Evolutionary conservation across 2,888 invertebrate genomes (phyloP).

Genomic region (Hirtodrosophila histrioides): DNA sequence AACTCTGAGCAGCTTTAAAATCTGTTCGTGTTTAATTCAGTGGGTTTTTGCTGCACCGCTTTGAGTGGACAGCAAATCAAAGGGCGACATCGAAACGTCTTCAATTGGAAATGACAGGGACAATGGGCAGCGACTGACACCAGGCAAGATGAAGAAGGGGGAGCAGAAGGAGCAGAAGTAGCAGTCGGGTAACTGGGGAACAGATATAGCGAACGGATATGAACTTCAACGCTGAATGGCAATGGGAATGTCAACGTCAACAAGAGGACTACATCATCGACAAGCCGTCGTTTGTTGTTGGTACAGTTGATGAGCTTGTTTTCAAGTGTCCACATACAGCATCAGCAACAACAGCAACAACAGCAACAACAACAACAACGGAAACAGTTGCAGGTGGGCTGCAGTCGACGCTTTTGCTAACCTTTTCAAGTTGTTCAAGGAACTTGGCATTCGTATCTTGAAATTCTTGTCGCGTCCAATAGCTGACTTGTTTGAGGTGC

Average conservation of each 20-base stretch:
- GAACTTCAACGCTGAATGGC: slow-evolving; percentile 49
- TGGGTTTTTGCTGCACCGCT: slow-evolving; percentile 20
- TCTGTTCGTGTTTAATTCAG: slow-evolving; percentile 24
- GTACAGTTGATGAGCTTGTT: slow-evolving; percentile 70
- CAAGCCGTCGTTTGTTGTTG: slow-evolving; percentile 59
- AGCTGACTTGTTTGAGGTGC: slow-evolving; percentile 22
- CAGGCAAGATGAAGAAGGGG: neutral
- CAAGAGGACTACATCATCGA: slow-evolving; percentile 46
- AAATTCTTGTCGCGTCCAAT: slow-evolving; percentile 58
- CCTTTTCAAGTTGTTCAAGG: slow-evolving; percentile 64
- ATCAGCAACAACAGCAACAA: slow-evolving; percentile 3
- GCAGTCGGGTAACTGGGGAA: neutral
- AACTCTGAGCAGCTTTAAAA: slow-evolving; percentile 24
- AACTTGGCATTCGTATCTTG: slow-evolving; percentile 50
- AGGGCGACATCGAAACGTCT: slow-evolving; percentile 61
- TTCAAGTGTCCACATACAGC: slow-evolving; percentile 54
- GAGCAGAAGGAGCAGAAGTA: too few species aligned
- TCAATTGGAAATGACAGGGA: slow-evolving; percentile 55
- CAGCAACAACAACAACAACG: neutral
- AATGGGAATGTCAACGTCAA: slow-evolving; percentile 32
- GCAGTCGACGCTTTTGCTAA: slow-evolving; percentile 35
- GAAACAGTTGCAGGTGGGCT: slow-evolving; percentile 27
- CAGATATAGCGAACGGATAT: slow-evolving; percentile 50
- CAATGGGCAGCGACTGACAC: slow-evolving; percentile 43
- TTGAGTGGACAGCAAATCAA: slow-evolving; percentile 50